Evolutionary conservation across 2,113 vertebrate species (phyloP).

Genomic region (Serranochromis macrocephalus): DNA sequence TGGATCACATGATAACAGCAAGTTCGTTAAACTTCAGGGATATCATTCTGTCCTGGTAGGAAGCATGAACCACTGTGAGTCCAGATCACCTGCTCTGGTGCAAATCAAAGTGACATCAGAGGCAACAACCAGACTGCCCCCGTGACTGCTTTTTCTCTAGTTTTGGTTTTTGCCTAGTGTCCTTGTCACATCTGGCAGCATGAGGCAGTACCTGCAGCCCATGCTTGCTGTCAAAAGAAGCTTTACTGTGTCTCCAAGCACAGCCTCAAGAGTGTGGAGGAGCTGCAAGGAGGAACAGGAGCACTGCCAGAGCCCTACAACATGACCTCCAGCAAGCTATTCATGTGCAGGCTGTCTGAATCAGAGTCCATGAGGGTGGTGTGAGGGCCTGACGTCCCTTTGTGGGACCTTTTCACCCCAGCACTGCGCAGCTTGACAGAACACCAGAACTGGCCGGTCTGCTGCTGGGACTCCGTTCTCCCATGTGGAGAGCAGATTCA

Average conservation of each 20-base stretch:
- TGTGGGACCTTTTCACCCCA: background rate
- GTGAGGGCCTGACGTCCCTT: background rate
- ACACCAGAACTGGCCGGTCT: background rate
- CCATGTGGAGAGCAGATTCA: background rate
- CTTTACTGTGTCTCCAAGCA: background rate
- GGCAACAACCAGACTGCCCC: background rate
- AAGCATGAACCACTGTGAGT: background rate
- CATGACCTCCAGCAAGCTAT: background rate
- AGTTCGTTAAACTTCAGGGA: background rate
- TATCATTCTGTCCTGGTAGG: background rate
- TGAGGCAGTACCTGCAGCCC: background rate
- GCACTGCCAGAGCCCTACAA: background rate
- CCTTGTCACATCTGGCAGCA: background rate
- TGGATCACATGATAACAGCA: background rate
- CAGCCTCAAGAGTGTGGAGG: background rate
- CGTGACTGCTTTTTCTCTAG: background rate
- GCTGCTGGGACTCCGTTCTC: background rate
- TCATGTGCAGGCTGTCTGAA: background rate
- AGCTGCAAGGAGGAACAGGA: background rate
- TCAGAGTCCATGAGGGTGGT: background rate
- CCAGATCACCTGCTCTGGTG: background rate
- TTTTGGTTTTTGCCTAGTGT: background rate
- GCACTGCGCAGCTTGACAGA: background rate
- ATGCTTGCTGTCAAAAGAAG: background rate
- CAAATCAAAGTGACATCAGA: background rate